Base-by-base conservation (phyloP, 2,888 invertebrate species). In the Eristalis tenax region DNA sequence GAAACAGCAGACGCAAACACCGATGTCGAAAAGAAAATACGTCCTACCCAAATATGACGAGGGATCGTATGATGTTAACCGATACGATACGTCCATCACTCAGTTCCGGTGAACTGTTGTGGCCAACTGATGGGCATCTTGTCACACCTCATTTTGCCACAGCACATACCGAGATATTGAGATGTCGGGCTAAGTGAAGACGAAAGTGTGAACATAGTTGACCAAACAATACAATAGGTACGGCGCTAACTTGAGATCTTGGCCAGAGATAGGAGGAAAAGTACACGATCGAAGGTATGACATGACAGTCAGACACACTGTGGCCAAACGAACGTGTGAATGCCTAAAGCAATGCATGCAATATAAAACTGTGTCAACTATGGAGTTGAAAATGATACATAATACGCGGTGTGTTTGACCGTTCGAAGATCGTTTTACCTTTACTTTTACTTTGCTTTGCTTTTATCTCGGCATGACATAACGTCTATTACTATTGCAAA, bases 381-480 rank as follows among this genome's bases (percentile, higher is more conserved):
- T 64, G 64, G n/a, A 64, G 56, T 35, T 38, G 11, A 56, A 74
- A 64, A 35, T 56, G 64, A 74, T 68, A 68, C 43, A 50, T 64
- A 74, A 74, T 23, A 74, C 18, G 23, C 56, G 74, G 56, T 64
- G 43, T 56, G 64, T 35, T 63, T 43, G 40, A 18, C 43, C 59
- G 23, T 61, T 71, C 18, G 22, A 28, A 50, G 50, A 50, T 50
- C 50, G 50, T 50, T 50, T 50, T 50, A 50, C 50, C 50, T 50
- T 50, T 50, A 50, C 50, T 50, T 50, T 50, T 50, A 50, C 50
- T 50, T 18, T 50, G n/a, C n/a, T 50, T 50, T 50, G 18, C 18
- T 50, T 50, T 50, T 50, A 38, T 18, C 50, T 18, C 18, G 8
- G 18, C 50, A 50, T 50, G 50, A 50, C 50, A 18, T 50, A 50